phyloP scores from a whole-genome alignment of 2,888 invertebrate genomes.

The Sminthurides aquaticus region DNA sequence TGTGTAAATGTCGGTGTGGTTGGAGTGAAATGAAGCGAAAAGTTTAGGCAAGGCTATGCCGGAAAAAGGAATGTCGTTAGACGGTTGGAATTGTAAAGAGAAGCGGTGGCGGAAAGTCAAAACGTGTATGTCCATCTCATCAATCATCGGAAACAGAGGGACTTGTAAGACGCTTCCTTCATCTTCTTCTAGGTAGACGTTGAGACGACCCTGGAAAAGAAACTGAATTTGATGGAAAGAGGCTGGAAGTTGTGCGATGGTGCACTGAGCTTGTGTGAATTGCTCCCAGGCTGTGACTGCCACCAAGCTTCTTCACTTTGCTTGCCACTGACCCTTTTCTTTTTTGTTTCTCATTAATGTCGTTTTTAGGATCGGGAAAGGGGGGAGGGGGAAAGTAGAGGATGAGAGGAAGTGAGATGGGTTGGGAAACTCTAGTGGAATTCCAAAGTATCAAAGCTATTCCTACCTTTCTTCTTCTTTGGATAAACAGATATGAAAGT shows the following conservation, averaged over 20 bases:
- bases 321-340: not conserved
- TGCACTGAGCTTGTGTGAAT: no score
- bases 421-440: no score
- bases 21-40: not conserved
- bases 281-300: no score
- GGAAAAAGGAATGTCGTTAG: not conserved
- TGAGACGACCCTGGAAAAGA: not conserved
- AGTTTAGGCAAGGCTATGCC: not conserved
- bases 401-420: no score
- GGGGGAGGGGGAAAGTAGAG: not conserved
- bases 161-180: no score
- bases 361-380: no score
- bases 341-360: not conserved
- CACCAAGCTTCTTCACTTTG: no score
- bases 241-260: no score
- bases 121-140: not conserved
- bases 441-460: no score
- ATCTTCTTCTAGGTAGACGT: not conserved
- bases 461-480: no score
- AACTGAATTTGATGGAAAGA: no score
- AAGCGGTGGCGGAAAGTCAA: not conserved
- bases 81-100: not conserved
- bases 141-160: not conserved
- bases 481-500: no score
- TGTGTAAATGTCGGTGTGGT: not conserved